Conservation (phyloP, 2,888 invertebrate genomes). For the Mechanitis mazaeus region DNA sequence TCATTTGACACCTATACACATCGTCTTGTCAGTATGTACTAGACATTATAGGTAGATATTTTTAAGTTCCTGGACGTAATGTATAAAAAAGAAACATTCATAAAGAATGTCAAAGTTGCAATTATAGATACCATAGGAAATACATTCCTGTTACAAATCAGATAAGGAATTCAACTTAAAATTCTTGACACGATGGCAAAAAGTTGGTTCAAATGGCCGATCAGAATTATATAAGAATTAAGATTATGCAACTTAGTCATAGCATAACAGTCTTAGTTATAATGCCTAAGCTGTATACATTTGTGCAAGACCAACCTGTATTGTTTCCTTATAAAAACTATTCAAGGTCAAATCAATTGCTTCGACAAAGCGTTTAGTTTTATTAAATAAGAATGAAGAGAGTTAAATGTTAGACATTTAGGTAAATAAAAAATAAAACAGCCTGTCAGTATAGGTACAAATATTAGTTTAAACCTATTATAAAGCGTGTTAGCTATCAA, state of each 20-base stretch:
- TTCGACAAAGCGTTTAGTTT: too few species aligned
- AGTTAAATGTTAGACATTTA: too few species aligned
- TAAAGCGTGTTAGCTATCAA: neutral
- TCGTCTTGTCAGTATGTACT: too few species aligned
- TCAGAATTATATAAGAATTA: neutral
- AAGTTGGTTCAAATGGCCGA: conserved; percentile 9
- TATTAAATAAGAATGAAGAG: too few species aligned
- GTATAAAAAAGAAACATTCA: too few species aligned
- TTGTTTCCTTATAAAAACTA: conserved; percentile 16
- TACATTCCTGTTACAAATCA: conserved; percentile 20
- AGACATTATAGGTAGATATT: too few species aligned
- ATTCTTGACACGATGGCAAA: conserved; percentile 23
- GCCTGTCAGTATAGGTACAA: neutral
- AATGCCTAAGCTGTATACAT: conserved; percentile 1
- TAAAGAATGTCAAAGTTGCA: too few species aligned
- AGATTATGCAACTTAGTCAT: neutral
- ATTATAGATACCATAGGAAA: conserved; percentile 11
- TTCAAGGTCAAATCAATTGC: conserved; percentile 11
- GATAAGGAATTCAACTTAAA: conserved; percentile 22
- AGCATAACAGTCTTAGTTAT: too few species aligned
- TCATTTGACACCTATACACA: too few species aligned
- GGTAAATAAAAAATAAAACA: too few species aligned
- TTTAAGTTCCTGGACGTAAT: too few species aligned
- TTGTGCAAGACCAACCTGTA: neutral
- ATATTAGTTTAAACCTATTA: neutral